Evolutionary conservation across 92 coral and sea anemone genomes (phyloP), one percentile per base, ranked within the genome.

Genomic region (Metridium senile): DNA sequence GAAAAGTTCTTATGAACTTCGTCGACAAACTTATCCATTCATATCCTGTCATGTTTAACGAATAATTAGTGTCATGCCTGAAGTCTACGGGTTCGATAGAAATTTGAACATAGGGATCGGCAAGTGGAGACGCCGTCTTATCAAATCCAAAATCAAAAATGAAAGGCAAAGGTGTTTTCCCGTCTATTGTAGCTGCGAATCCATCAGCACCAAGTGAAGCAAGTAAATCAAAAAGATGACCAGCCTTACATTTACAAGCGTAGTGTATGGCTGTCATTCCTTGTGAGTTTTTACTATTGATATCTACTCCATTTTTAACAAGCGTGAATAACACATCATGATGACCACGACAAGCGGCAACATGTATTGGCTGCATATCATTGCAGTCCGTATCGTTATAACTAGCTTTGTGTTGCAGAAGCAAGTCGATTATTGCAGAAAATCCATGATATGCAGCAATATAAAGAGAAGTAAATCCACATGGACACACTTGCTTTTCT

Each of bases 271-370:
- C 71, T 0, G 86, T 68, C 62, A 83, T 65, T 33, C 87, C 83
- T 0, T 78, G 7, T 13, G 54, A 13, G 52, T 75, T 84, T 25
- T 68, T 63, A 63, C 87, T 82, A 31, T 59, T 72, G 3, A 82
- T 28, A 17, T 62, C 62, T 46, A 49, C 84, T 9, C 81, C 82
- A 32, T 34, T 27, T 0, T 62, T 62, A 0, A 78, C 76, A 16
- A 87, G 72, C 0, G 2, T 67, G 9, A 11, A 70, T 62, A 68
- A 62, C 59, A 31, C 53, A 16, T 57, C 70, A 30, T 7, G 73
- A 62, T 87, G 91, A 39, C 87, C 91, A 22, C 70, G 91, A 0
- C 91, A 87, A 16, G 91, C 87, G 23, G 91, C 91, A 21, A 82
- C 28, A 28, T 87, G 91, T 11, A 82, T 47, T 19, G 87, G 87